A percentile compares a stretch with the other conserved stretches of the same genome.
phyloP scores from a whole-genome alignment of 2,888 invertebrate genomes.

The Philonicus albiceps region DNA sequence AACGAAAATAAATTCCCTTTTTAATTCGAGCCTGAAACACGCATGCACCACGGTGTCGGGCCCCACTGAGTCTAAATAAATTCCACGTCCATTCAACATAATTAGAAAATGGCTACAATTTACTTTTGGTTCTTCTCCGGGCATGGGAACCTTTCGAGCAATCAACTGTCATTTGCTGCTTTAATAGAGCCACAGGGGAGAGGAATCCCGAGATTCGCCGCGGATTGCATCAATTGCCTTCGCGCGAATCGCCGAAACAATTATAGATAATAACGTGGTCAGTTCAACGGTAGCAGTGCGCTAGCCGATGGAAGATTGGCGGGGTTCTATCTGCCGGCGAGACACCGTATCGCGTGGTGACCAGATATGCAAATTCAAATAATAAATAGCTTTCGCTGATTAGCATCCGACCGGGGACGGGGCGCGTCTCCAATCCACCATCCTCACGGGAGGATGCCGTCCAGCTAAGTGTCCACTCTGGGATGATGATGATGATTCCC shows the following conservation, averaged over 20 bases:
- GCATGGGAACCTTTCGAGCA: slow-evolving; percentile 28
- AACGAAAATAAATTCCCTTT: not conserved
- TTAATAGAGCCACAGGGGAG: not conserved
- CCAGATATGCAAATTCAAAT: slow-evolving; percentile 23
- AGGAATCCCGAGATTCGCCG: slow-evolving; percentile 20
- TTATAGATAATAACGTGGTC: slow-evolving; percentile 26
- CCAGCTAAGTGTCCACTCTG: slow-evolving; percentile 8
- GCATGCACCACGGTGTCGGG: not conserved
- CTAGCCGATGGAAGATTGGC: not conserved
- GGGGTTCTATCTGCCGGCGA: not conserved
- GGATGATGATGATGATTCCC: not conserved
- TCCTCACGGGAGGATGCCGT: not conserved
- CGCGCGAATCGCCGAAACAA: slow-evolving; percentile 30
- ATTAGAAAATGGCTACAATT: slow-evolving; percentile 40
- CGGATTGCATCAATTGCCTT: slow-evolving; percentile 36
- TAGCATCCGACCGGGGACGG: not conserved
- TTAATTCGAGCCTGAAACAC: not conserved
- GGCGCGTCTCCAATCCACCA: not conserved
- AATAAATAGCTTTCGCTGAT: slow-evolving; percentile 30
- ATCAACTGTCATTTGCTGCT: slow-evolving; percentile 28
- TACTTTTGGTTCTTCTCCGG: not conserved
- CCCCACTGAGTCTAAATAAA: not conserved
- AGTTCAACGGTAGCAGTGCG: not conserved
- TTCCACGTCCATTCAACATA: slow-evolving; percentile 25
- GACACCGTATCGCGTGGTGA: not conserved